Evolutionary conservation across 2,888 invertebrate genomes (phyloP), one percentile per base, ranked within the genome.

Genomic region (Glaucopsyche alexis): DNA sequence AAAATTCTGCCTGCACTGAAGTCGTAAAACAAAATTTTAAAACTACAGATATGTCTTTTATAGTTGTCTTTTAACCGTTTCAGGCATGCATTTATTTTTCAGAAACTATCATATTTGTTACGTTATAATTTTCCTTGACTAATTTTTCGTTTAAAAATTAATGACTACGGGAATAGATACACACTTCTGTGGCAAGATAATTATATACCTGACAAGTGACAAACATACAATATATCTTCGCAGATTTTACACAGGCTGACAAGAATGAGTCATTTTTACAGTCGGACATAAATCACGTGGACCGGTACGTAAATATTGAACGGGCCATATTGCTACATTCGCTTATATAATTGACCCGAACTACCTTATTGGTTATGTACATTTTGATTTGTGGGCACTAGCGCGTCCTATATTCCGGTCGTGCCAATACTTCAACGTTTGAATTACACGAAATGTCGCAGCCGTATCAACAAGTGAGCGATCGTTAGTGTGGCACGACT

Each of bases 381-480:
- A 66, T 42, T 66, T 19, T 65, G 42, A 42, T n/a, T 42, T 66
- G 66, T 66, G 42, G 66, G 42, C 66, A 66, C 40, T 40, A 38
- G 42, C 65, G 40, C 42, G 65, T 65, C n/a, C 42, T 42, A 42
- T 42, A 66, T 40, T 66, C 42, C 40, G 42, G 42, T 42, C 42
- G 40, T 38, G 66, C n/a, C 42, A 42, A 60, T 60, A 60, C 60
- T 60, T 66, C 16, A 16, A 66, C 42, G 66, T 66, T 66, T 66
- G 66, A 66, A 42, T 66, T 66, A 65, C 55, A 14, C 40, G n/a
- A 66, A 66, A 66, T 66, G 66, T 66, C 66, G 42, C 60, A 42
- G 42, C 66, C 40, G 66, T 60, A 60, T 38, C 66, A 66, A 66
- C 66, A 66, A 66, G 66, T 66, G 40, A 66, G 66, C n/a, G 42